These are phyloP conservation scores for Caenorhabditis elegans DNA, from an alignment of 1,140 invertebrate genomes.

Conservation along the genomic window WBcel235 BX284606.5:16806001-16806500, in stretches of 20 bases:
- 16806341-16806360: constrained; percentile 57
- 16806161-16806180: constrained; percentile 51
- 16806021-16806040: constrained; percentile 26
- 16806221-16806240: constrained; percentile 63
- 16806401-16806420: constrained; percentile 48
- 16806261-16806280: constrained; percentile 44
- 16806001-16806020: constrained; percentile 45
- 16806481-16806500: constrained; percentile 59
- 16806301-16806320: too few species aligned
- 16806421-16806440: constrained; percentile 54
- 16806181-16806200: constrained; percentile 55
- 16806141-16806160: constrained; percentile 55
- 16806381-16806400: constrained; percentile 53
- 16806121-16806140: constrained; percentile 36
- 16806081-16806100: neutral
- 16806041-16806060: neutral
- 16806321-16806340: constrained; percentile 60
- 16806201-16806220: constrained; percentile 52
- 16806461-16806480: constrained; percentile 59
- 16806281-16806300: too few species aligned
- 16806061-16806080: constrained; percentile 26
- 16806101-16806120: neutral
- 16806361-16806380: constrained; percentile 51
- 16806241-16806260: constrained; percentile 60
- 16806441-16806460: constrained; percentile 54